Evolutionary conservation across 2,888 invertebrate genomes (phyloP), one percentile per base, ranked within the genome.

Genomic region (Megaustenia siamemsis): DNA sequence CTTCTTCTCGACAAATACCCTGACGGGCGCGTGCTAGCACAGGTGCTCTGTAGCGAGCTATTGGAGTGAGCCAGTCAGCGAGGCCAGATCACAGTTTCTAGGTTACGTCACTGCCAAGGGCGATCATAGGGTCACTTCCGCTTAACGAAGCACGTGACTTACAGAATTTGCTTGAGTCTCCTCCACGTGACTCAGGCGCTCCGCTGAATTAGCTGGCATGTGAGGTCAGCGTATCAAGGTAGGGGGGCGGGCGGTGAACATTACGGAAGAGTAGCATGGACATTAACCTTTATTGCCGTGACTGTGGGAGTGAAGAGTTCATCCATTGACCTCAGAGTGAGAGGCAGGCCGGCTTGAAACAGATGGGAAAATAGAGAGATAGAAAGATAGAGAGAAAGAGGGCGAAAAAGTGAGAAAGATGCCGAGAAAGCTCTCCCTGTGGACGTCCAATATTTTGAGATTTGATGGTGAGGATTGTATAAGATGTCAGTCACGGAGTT

Each of bases 51-150:
- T 82, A 60, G 60, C 15, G 73, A 73, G 82, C 71, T 60, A 82
- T 32, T 43, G 73, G 60, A 80, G 69, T 35, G 35, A 38, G 80
- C 80, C 80, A 80, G 69, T 80, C 69, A 80, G 35, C 69, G n/a
- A 28, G 68, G 38, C 28, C 40, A 69, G 69, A 78, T 78, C 78
- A 43, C 82, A 82, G 66, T 60, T 49, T 63, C 28, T 28, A 28
- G 66, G 43, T 82, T 82, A 82, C 82, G 76, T 82, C 82, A 75
- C 43, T 35, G 69, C 80, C 56, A 24, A 2, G 76, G 75, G 76
- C 76, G 66, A 32, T 40, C 63, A 82, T 76, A 82, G 63, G 76
- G 75, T 82, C 82, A 82, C 82, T 82, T 76, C 82, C 82, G 76
- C 82, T 82, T 66, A 24, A 45, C 38, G 66, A 32, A 82, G 82